A percentile compares a stretch with the other conserved stretches of the same genome.
Conservation (phyloP, 2,888 invertebrate species). For the Drosophila birchii region DNA sequence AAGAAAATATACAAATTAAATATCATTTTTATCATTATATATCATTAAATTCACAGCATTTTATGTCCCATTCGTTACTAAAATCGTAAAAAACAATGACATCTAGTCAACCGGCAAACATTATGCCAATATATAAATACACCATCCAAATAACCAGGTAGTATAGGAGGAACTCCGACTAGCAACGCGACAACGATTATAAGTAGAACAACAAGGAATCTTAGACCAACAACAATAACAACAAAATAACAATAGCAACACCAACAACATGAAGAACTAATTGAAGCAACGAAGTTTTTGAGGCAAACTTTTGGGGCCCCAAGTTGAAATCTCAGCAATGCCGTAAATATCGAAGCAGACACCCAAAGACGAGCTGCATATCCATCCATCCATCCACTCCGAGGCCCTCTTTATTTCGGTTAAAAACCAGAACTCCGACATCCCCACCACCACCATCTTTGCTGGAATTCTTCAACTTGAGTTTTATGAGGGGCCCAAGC, state of each 20-base stretch:
- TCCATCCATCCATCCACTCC: background rate
- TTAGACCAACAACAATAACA: conserved; percentile 6
- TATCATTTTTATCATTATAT: no score
- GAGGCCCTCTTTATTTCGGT: background rate
- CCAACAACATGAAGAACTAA: conserved; percentile 12
- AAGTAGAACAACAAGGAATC: conserved; percentile 4
- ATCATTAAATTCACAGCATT: background rate
- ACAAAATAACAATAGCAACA: background rate
- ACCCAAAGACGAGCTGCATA: conserved; percentile 31
- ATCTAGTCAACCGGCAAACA: background rate
- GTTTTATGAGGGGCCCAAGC: conserved; percentile 46
- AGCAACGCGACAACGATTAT: conserved; percentile 10
- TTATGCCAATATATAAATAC: conserved; percentile 1
- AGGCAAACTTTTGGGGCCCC: conserved; percentile 37
- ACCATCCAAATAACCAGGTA: background rate
- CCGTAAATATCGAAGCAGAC: conserved; percentile 55
- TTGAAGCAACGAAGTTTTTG: conserved; percentile 43
- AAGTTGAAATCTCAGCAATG: conserved; percentile 52
- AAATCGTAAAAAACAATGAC: background rate
- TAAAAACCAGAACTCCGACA: background rate
- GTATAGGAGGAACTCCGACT: background rate
- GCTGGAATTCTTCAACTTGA: conserved; percentile 32
- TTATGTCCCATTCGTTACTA: background rate
- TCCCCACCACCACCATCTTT: background rate
- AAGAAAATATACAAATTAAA: no score